Conservation (phyloP, 1,140 invertebrate species). For the Euborellia annulipes region DNA sequence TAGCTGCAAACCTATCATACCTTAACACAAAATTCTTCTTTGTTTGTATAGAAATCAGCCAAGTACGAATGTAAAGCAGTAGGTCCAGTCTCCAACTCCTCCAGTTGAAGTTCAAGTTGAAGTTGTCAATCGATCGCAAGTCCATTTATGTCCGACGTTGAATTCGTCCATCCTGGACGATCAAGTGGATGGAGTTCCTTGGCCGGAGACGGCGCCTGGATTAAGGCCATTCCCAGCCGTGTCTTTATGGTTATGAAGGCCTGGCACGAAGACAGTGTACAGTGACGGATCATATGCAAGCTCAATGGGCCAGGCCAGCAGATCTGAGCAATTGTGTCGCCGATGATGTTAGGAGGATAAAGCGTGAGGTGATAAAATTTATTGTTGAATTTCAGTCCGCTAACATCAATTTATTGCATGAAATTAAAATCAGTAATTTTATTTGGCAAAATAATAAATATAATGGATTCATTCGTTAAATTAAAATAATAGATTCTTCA, state of each 20-base stretch:
- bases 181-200: slow-evolving; percentile 29
- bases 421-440: too few species aligned
- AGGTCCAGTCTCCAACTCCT: slow-evolving; percentile 35
- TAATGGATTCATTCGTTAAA: too few species aligned
- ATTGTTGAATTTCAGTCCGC: too few species aligned
- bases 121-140: slow-evolving; percentile 38
- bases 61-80: slow-evolving; percentile 41
- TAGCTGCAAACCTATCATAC: too few species aligned
- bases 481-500: too few species aligned
- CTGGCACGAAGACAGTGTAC: slow-evolving; percentile 32
- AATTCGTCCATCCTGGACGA: too few species aligned
- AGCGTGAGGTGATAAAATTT: too few species aligned
- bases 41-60: slow-evolving; percentile 36
- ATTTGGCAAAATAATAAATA: too few species aligned
- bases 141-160: slow-evolving; percentile 39
- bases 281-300: slow-evolving; percentile 37
- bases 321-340: slow-evolving; percentile 57
- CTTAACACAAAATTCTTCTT: too few species aligned
- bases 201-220: slow-evolving; percentile 45
- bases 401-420: too few species aligned
- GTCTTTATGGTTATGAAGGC: slow-evolving; percentile 31
- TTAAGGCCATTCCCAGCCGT: slow-evolving; percentile 38
- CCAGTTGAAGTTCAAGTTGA: slow-evolving; percentile 40
- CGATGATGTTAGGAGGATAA: slow-evolving; percentile 40
- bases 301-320: slow-evolving; percentile 52